Evolutionary conservation across 2,113 vertebrate genomes (phyloP).

Genomic region (Cebus imitator): DNA sequence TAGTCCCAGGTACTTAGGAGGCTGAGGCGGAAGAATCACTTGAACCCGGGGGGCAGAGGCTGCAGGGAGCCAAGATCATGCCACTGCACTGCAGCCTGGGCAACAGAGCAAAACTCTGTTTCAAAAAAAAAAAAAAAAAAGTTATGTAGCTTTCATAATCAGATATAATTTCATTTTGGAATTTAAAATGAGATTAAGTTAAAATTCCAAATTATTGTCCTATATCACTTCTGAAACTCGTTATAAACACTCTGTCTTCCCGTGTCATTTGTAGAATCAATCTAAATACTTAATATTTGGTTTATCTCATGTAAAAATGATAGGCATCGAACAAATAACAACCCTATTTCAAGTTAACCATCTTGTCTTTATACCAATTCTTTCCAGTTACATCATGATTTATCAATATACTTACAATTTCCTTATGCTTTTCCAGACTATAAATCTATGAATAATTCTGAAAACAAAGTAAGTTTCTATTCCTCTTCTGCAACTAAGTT

Average conservation of each 20-base stretch:
- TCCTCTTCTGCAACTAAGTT: conserved; percentile 34
- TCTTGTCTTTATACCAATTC: conserved; percentile 4
- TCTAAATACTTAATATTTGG: not conserved
- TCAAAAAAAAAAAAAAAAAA: too few species aligned
- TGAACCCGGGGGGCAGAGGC: too few species aligned
- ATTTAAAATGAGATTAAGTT: conserved; percentile 34
- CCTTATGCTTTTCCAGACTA: conserved; percentile 19
- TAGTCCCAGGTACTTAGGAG: too few species aligned
- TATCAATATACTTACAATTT: not conserved
- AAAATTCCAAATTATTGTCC: not conserved
- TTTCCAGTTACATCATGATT: not conserved
- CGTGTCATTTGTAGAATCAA: not conserved
- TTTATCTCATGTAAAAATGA: not conserved
- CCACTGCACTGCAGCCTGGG: too few species aligned
- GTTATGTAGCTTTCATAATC: not conserved
- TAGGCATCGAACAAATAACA: not conserved
- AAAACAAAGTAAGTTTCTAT: conserved; percentile 6
- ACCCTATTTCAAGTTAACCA: not conserved
- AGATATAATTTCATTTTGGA: conserved; percentile 47
- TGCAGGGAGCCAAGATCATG: too few species aligned
- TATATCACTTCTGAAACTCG: not conserved
- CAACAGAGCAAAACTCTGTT: too few species aligned
- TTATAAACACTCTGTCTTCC: not conserved
- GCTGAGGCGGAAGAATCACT: too few species aligned
- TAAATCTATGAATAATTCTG: not conserved